Evolutionary conservation across 2,888 invertebrate genomes (phyloP).

Genomic region (Erynnis tages): DNA sequence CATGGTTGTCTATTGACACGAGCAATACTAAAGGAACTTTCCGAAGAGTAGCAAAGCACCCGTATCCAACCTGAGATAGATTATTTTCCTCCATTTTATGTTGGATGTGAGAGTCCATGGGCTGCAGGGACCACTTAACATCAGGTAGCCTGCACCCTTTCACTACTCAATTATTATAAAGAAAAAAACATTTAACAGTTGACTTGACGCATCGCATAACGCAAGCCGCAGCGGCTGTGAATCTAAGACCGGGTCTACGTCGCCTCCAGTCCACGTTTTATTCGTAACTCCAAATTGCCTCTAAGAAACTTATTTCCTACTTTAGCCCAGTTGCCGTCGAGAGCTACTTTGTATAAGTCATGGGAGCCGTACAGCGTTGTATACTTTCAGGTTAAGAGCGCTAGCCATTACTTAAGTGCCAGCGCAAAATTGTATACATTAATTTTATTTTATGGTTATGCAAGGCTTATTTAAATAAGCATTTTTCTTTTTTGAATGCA

Average conservation of each 20-base stretch:
- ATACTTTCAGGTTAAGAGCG: neutral
- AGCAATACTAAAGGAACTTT: too few species aligned
- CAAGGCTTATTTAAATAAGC: neutral
- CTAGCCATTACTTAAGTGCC: neutral
- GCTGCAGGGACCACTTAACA: too few species aligned
- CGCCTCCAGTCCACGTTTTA: constrained; percentile 4
- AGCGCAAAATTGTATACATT: neutral
- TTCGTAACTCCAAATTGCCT: constrained; percentile 15
- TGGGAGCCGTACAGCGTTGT: neutral
- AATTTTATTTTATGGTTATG: neutral
- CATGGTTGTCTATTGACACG: too few species aligned
- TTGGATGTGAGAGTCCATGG: too few species aligned
- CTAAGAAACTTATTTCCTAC: constrained; percentile 22
- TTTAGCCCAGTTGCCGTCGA: constrained; percentile 14
- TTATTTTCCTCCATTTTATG: too few species aligned
- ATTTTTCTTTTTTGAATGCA: neutral
- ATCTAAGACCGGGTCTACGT: neutral
- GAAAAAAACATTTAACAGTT: too few species aligned
- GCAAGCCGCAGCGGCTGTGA: neutral
- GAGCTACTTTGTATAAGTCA: constrained; percentile 8
- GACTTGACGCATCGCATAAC: too few species aligned
- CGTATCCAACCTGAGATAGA: too few species aligned
- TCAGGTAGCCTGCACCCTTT: too few species aligned
- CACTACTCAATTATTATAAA: too few species aligned
- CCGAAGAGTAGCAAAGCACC: too few species aligned